phyloP scores from a whole-genome alignment of 2,113 vertebrate genomes.

The Apodemus speciosus region DNA sequence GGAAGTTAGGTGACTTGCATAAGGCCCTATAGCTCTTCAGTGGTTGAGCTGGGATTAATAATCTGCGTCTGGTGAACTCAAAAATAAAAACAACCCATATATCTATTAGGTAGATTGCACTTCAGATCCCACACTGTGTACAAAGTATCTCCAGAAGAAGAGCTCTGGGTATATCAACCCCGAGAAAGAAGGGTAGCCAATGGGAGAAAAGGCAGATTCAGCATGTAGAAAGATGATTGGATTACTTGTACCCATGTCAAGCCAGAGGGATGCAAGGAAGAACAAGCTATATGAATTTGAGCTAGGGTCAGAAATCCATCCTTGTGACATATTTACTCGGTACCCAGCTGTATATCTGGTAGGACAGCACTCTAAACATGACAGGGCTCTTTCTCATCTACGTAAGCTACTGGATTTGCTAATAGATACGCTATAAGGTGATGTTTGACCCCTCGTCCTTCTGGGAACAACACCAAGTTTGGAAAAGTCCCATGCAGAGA shows the following conservation, averaged over 20 bases:
- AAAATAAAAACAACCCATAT: neutral
- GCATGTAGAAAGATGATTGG: neutral
- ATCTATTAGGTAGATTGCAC: neutral
- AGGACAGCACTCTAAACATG: neutral
- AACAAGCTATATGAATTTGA: neutral
- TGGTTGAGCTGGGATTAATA: no score
- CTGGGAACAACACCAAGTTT: slow-evolving; percentile 51
- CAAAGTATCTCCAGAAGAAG: neutral
- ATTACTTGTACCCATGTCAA: neutral
- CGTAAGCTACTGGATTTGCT: neutral
- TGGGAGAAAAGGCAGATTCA: neutral
- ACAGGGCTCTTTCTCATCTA: neutral
- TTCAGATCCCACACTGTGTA: neutral
- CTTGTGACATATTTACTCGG: fast-evolving
- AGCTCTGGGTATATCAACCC: neutral
- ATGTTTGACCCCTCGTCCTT: slow-evolving; percentile 53
- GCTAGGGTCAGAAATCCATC: neutral
- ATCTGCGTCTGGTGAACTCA: fast-evolving
- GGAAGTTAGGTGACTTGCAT: neutral
- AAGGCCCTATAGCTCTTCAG: neutral
- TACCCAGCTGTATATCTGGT: neutral
- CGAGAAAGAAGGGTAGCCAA: neutral
- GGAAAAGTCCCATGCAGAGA: slow-evolving; percentile 60
- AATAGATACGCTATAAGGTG: neutral
- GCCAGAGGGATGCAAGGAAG: neutral